phyloP scores from a whole-genome alignment of 1,140 invertebrate genomes.

The Xylocopa sonorina region DNA sequence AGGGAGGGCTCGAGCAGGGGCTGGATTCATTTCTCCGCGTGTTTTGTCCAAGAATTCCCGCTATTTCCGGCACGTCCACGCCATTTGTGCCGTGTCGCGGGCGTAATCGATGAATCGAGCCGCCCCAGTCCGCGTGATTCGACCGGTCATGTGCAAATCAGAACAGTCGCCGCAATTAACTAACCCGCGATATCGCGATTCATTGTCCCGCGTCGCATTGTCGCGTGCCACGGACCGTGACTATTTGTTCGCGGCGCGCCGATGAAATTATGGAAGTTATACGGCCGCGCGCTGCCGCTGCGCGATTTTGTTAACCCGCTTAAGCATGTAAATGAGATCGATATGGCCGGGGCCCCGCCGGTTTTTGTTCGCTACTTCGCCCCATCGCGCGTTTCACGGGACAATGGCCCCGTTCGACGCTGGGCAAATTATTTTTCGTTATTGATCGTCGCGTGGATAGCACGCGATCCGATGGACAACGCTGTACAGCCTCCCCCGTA shows the following conservation, averaged over 20 bases:
- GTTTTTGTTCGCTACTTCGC: not conserved
- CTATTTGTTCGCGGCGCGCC: conserved; percentile 18
- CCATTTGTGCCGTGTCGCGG: not conserved
- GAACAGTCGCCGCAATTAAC: conserved; percentile 33
- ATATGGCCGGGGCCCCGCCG: too few relatives aligned
- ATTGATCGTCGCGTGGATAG: too few relatives aligned
- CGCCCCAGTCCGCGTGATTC: not conserved
- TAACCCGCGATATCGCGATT: conserved; percentile 15
- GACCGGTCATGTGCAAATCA: conserved; percentile 14
- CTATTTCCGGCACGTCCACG: conserved; percentile 8
- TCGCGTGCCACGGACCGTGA: not conserved
- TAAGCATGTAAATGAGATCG: conserved; percentile 12
- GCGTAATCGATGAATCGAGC: conserved; percentile 23
- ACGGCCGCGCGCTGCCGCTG: too few relatives aligned
- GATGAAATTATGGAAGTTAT: conserved; percentile 15
- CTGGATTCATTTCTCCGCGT: conserved; percentile 7
- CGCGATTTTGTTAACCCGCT: conserved; percentile 18
- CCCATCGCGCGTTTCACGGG: too few relatives aligned
- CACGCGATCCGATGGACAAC: too few relatives aligned
- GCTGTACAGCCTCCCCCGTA: too few relatives aligned
- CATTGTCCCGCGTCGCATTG: conserved; percentile 11
- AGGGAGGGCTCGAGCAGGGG: not conserved
- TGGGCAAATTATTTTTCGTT: too few relatives aligned
- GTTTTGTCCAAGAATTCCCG: not conserved
- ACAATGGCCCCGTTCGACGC: too few relatives aligned